These are phyloP conservation scores for Brachionus manjavacas DNA, from an alignment of 1,140 invertebrate genomes.

Conservation along the genomic window DNA sequence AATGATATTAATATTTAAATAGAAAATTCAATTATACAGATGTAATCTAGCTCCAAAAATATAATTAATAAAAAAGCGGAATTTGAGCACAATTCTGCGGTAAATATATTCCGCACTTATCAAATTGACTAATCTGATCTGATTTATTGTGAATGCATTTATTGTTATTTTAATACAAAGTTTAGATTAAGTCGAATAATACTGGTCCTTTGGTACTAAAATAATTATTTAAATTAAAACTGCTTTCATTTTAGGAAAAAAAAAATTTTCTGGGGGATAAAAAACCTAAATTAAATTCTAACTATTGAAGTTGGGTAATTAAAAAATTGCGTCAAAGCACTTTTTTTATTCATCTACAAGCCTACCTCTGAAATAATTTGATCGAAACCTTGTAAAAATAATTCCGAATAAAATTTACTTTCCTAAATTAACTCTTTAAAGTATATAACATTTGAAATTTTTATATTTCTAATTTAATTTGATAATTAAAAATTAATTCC, in stretches of 20 bases:
- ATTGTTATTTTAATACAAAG: neutral
- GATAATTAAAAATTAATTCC: neutral
- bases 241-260: neutral
- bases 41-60: neutral
- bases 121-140: neutral
- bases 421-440: neutral
- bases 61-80: neutral
- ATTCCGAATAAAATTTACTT: neutral
- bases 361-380: neutral
- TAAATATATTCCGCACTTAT: neutral
- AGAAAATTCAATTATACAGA: neutral
- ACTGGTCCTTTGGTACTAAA: neutral
- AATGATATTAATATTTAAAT: neutral
- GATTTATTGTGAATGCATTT: neutral
- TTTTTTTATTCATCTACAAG: neutral
- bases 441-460: neutral
- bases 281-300: neutral
- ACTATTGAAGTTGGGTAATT: neutral
- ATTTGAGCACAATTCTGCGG: neutral
- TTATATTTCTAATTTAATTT: neutral
- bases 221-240: neutral
- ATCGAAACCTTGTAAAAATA: neutral
- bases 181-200: neutral
- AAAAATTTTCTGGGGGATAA: neutral
- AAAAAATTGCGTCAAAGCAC: neutral